phyloP scores from a whole-genome alignment of 2,888 invertebrate species.

The Dyspetes luteomarginatus region DNA sequence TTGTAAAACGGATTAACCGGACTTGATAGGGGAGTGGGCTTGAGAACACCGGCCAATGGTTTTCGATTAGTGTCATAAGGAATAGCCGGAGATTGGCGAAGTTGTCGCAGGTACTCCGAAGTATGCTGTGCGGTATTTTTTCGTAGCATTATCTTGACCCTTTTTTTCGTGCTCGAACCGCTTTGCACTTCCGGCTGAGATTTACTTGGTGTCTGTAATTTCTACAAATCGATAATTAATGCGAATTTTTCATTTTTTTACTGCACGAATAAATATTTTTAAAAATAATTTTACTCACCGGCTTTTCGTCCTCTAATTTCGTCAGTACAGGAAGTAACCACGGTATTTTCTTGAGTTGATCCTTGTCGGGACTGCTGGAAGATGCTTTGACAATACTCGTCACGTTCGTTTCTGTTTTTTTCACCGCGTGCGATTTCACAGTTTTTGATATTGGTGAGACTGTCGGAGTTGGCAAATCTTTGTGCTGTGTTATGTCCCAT shows the following conservation, averaged over 20 bases:
- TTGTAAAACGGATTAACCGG: slow-evolving; percentile 92
- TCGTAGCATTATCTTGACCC: slow-evolving; percentile 89
- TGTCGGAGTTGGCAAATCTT: slow-evolving; percentile 47
- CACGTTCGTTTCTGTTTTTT: background rate
- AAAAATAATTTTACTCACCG: slow-evolving; percentile 63
- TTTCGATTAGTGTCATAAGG: slow-evolving; percentile 89
- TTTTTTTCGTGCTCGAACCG: slow-evolving; percentile 84
- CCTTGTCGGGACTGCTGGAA: slow-evolving; percentile 4
- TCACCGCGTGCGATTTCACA: background rate
- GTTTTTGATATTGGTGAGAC: slow-evolving; percentile 21
- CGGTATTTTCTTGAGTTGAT: slow-evolving; percentile 48
- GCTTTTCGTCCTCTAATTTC: slow-evolving; percentile 70
- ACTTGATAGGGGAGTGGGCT: slow-evolving; percentile 87
- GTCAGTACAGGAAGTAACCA: slow-evolving; percentile 72
- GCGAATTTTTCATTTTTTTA: background rate
- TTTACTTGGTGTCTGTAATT: slow-evolving; percentile 45
- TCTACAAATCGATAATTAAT: slow-evolving; percentile 21
- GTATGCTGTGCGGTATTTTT: slow-evolving; percentile 89
- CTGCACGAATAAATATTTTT: background rate
- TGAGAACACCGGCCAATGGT: slow-evolving; percentile 90
- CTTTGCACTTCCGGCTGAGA: slow-evolving; percentile 27
- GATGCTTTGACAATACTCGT: background rate
- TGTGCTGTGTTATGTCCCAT: slow-evolving; percentile 41
- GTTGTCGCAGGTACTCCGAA: slow-evolving; percentile 89
- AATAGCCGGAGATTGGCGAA: slow-evolving; percentile 89